A percentile compares a stretch with the other conserved stretches of the same genome.
These are phyloP conservation scores for Acanthis flammea DNA, from an alignment of 2,797 vertebrate species.

Conservation along the genomic window DNA sequence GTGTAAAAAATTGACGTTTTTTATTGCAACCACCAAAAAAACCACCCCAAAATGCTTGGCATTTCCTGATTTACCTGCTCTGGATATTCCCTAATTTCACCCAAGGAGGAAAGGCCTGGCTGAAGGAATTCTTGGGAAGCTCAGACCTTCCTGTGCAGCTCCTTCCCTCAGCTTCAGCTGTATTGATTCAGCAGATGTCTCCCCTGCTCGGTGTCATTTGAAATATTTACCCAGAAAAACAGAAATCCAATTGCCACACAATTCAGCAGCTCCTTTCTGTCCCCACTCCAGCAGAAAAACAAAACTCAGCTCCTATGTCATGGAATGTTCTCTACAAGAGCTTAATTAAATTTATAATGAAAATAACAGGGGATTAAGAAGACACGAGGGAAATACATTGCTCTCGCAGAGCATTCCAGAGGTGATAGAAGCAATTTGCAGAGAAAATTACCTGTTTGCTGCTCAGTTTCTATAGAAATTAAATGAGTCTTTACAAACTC, in stretches of 20 bases:
- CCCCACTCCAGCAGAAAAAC: background rate
- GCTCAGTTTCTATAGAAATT: constrained; percentile 59
- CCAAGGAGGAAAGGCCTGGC: background rate
- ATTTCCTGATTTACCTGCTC: background rate
- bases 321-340: background rate
- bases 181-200: background rate
- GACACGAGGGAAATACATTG: background rate
- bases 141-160: background rate
- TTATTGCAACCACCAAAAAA: background rate
- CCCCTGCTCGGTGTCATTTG: background rate
- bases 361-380: constrained; percentile 47
- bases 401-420: constrained; percentile 10
- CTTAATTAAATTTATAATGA: constrained; percentile 59
- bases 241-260: background rate
- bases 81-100: background rate
- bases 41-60: background rate
- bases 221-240: background rate
- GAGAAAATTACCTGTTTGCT: constrained; percentile 60
- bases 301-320: background rate
- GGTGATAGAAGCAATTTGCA: constrained; percentile 31
- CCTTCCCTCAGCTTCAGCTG: background rate
- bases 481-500: constrained; percentile 46
- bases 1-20: background rate
- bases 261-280: constrained; percentile 1
- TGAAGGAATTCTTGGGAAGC: background rate